These are phyloP conservation scores for Gobio gobio DNA, from an alignment of 2,113 vertebrate genomes.

Conservation along the genomic window DNA sequence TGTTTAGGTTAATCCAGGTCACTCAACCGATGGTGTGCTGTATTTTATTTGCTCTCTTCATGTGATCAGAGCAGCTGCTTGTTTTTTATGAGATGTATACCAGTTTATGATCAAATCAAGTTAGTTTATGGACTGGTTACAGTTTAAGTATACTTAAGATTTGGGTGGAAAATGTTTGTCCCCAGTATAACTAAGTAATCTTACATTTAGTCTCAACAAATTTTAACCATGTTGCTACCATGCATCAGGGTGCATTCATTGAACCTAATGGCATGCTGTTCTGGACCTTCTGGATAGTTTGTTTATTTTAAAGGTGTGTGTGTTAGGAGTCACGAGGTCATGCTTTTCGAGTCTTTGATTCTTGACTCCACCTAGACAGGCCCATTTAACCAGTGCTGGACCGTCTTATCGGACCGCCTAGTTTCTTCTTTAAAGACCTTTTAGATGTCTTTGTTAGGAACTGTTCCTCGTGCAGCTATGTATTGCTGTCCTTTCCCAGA, in stretches of 20 bases:
- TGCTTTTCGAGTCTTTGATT: conserved; percentile 11
- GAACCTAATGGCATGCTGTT: neutral
- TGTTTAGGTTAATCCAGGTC: conserved; percentile 13
- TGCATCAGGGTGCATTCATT: neutral
- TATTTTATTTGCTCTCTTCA: neutral
- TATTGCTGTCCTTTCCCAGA: conserved; percentile 26
- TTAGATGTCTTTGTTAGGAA: neutral
- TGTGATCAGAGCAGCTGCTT: neutral
- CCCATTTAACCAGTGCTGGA: neutral
- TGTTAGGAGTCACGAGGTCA: conserved; percentile 29
- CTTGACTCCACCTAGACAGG: neutral
- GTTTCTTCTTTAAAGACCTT: neutral
- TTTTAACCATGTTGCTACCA: neutral
- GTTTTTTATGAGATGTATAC: conserved; percentile 10
- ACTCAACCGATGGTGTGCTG: neutral
- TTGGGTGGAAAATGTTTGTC: neutral
- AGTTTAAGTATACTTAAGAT: neutral
- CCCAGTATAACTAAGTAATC: neutral
- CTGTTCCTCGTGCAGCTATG: neutral
- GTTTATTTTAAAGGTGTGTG: conserved; percentile 47
- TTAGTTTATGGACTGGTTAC: neutral
- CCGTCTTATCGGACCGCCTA: neutral
- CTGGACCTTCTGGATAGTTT: conserved; percentile 22
- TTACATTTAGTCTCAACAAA: neutral
- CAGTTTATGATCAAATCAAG: conserved; percentile 8